Evolutionary conservation across 2,888 invertebrate species (phyloP).

Genomic region (Smittia aterrima): DNA sequence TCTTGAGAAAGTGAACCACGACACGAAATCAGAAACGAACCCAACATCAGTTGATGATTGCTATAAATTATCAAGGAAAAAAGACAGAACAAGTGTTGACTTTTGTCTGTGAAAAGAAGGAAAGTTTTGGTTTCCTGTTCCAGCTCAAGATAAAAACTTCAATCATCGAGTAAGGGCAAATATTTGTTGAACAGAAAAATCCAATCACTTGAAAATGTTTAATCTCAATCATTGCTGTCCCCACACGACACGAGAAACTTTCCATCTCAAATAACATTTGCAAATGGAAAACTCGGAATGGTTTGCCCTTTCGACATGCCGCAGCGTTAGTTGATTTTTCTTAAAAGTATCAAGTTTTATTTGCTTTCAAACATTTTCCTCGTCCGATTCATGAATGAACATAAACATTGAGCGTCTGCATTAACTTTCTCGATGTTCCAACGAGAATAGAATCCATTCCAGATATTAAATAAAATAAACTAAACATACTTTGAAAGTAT

Average conservation of each 20-base stretch:
- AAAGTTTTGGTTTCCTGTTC: background rate
- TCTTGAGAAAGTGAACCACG: background rate
- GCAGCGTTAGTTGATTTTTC: too few relatives aligned
- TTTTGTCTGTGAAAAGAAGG: background rate
- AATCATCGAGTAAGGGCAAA: background rate
- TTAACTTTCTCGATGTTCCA: too few relatives aligned
- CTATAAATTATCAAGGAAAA: constrained; percentile 26
- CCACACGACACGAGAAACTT: background rate
- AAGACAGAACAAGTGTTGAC: background rate
- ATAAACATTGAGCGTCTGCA: background rate
- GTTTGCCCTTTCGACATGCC: background rate
- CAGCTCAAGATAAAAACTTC: background rate
- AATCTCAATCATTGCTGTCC: background rate
- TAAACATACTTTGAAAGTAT: background rate
- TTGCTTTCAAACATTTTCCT: background rate
- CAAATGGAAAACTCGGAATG: background rate
- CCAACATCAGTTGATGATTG: constrained; percentile 24
- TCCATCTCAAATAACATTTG: background rate
- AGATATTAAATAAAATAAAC: background rate
- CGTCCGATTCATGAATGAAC: background rate
- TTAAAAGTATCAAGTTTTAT: background rate
- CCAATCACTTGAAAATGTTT: background rate
- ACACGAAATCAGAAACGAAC: constrained; percentile 12
- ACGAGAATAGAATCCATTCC: background rate
- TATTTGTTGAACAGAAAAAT: too few relatives aligned